These are phyloP conservation scores for Uropetala carovei DNA, from an alignment of 2,888 invertebrate species.

Conservation along the genomic window DNA sequence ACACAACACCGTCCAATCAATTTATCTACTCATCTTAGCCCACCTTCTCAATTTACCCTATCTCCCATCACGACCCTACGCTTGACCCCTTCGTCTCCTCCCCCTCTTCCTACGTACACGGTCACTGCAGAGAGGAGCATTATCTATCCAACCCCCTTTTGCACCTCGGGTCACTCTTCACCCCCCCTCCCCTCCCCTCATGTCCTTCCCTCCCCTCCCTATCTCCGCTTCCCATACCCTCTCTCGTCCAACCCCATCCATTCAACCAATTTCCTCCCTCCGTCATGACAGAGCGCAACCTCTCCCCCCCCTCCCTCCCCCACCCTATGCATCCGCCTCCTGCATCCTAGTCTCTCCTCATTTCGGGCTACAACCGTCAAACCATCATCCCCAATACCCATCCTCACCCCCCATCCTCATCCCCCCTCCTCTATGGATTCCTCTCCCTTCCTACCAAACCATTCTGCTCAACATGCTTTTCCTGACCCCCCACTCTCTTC, in stretches of 20 bases:
- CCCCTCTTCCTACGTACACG: neutral
- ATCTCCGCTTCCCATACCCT: neutral
- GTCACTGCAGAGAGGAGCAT: neutral
- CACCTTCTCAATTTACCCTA: conserved; percentile 42
- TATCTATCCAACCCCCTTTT: neutral
- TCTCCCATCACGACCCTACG: conserved; percentile 18
- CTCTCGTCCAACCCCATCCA: neutral
- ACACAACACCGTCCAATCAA: conserved; percentile 27
- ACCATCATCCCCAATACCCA: neutral
- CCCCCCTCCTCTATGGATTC: neutral
- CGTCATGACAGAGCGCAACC: neutral
- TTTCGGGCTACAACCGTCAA: conserved; percentile 14
- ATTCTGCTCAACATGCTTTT: conserved; percentile 1
- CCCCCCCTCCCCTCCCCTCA: neutral
- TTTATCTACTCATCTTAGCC: conserved; percentile 43
- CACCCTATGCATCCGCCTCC: neutral
- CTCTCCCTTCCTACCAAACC: neutral
- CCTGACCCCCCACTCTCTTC: neutral
- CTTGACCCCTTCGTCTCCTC: neutral
- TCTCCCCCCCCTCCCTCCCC: neutral
- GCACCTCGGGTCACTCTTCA: too few relatives aligned
- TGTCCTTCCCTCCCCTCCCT: neutral
- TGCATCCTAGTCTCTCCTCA: conserved; percentile 13
- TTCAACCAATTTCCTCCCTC: neutral
- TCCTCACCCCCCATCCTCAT: neutral